Evolutionary conservation across 2,888 invertebrate genomes (phyloP), one percentile per base, ranked within the genome.

Genomic region (Drosophila parthenogenetica): DNA sequence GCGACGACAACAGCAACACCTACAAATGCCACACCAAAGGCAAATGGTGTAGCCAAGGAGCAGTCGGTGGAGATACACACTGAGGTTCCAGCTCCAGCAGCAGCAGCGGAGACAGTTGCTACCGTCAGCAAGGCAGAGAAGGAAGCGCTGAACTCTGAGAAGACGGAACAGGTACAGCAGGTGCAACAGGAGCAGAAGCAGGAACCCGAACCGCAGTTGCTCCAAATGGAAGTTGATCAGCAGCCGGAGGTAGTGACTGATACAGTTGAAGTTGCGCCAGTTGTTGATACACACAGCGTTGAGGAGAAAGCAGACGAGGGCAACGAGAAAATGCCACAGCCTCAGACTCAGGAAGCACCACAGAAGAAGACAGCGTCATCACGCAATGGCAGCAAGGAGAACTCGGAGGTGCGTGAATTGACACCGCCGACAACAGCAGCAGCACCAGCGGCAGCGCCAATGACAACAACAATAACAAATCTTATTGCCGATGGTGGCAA

Each of bases 121-220:
- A 51, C 51, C 5, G 75, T 76, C 92, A 93, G 78, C 75, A 92
- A 92, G 82, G 92, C 91, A 51, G 91, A 91, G 75, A 92, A 91
- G 78, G 90, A 92, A 77, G 91, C 91, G 90, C 93, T 90, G 2
- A 92, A 92, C 74, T 85, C 87, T 32, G 91, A 89, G 13, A 91
- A 91, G 70, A 90, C 90, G 3, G 92, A 92, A 63, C 85, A 89
- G 68, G 71, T 75, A 35, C 77, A 74, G 10, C 78, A 76, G 22
- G 48, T 53, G 39, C 69, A 61, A 14, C 46, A 42, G 25, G 48
- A 48, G 8, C 49, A 53, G 16, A 11, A 35, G 43, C 64, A 49
- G n/a, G 60, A 66, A 16, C 42, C 42, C 13, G 48, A 48, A 13
- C 42, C 48, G 25, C 25, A 63, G 14, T 32, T 55, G 39, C 35